Percentiles rank a stretch among this genome's conserved stretches.
phyloP scores from a whole-genome alignment of 2,888 invertebrate species.

The Mongoloraphidia duomilia region DNA sequence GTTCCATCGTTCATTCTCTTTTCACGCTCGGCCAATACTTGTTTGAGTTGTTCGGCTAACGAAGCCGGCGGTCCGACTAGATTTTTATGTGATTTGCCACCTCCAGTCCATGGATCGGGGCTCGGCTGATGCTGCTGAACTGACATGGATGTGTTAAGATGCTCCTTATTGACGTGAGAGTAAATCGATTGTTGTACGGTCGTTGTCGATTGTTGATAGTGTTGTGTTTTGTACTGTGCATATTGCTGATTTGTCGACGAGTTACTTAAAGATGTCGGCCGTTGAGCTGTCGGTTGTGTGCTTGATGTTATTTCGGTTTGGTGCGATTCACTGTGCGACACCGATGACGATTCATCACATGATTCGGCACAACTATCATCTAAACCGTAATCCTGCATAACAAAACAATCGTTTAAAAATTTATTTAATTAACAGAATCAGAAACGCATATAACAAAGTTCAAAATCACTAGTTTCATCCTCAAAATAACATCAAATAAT shows the following conservation, averaged over 20 bases:
- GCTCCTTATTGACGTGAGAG: conserved; percentile 39
- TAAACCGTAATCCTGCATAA: conserved; percentile 54
- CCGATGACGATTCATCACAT: conserved; percentile 41
- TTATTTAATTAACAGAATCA: no score
- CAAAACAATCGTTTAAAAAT: no score
- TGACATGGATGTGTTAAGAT: conserved; percentile 10
- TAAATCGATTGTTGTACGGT: conserved; percentile 25
- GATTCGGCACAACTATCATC: conserved; percentile 57
- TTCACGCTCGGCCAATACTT: conserved; percentile 73
- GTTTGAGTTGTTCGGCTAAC: conserved; percentile 74
- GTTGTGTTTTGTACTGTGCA: conserved; percentile 16
- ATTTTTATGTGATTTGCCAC: conserved; percentile 23
- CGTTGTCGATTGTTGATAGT: conserved; percentile 15
- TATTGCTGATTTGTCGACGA: conserved; percentile 13
- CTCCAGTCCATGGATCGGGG: conserved; percentile 28
- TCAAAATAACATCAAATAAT: no score
- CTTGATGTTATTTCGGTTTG: conserved; percentile 17
- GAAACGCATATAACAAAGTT: no score
- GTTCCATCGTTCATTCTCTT: conserved; percentile 44
- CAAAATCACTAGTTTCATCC: no score
- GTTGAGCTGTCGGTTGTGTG: conserved; percentile 21
- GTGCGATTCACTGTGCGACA: conserved; percentile 29
- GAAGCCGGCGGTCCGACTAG: conserved; percentile 57
- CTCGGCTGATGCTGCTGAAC: conserved; percentile 23
- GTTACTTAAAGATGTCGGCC: conserved; percentile 13